Conservation (phyloP, 92 coral and sea anemone genomes). For the Virgularia gustaviana region DNA sequence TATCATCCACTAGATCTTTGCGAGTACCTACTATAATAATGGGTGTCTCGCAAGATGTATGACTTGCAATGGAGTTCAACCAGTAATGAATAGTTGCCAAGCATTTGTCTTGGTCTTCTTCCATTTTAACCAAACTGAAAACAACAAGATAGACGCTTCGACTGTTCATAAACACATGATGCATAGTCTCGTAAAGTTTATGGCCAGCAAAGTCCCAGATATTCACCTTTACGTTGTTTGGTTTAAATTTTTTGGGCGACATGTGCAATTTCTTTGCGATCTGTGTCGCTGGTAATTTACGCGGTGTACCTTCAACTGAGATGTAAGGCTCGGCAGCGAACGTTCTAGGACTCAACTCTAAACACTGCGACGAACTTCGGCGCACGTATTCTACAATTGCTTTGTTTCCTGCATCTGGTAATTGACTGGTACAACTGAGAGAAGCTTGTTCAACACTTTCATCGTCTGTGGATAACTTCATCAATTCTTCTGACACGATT, state of each 20-base stretch:
- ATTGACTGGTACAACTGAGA: background rate
- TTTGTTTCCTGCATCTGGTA: background rate
- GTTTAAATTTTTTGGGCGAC: background rate
- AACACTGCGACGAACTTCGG: background rate
- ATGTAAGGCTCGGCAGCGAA: background rate
- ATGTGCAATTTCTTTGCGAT: conserved; percentile 33
- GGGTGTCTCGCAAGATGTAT: conserved; percentile 58
- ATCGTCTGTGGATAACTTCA: background rate
- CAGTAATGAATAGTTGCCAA: conserved; percentile 47
- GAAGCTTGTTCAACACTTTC: background rate
- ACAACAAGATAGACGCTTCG: conserved; percentile 58
- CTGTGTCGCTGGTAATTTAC: conserved; percentile 30
- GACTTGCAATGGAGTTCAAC: conserved; percentile 68
- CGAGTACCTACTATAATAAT: conserved; percentile 66
- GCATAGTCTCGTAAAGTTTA: conserved; percentile 65
- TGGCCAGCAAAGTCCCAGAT: conserved; percentile 80
- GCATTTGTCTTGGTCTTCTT: background rate
- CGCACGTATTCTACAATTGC: background rate
- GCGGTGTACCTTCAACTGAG: conserved; percentile 43
- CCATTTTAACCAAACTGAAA: conserved; percentile 40
- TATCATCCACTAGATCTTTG: conserved; percentile 8
- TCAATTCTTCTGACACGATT: conserved; percentile 46
- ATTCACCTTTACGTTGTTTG: conserved; percentile 41
- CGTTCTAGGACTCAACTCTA: background rate
- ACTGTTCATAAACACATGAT: conserved; percentile 62